Evolutionary conservation across 2,113 vertebrate species (phyloP), one percentile per base, ranked within the genome.

Genomic region (Callopanchax toddi): DNA sequence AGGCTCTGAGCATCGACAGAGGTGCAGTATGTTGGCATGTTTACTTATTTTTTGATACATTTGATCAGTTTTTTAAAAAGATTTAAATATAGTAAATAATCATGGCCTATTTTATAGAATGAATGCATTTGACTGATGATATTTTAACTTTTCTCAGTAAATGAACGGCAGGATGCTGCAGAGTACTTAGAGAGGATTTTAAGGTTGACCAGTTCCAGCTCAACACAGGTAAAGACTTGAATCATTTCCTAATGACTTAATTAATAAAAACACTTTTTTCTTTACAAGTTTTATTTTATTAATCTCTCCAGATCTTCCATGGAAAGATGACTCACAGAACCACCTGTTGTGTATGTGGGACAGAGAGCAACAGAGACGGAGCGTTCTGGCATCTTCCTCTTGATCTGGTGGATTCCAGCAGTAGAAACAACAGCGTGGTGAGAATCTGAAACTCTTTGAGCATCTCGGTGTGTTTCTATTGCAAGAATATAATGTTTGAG

Each of bases 141-240:
- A 21, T 68, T 20, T 29, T 0, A 3, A 15, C 0, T 0, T 0
- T 4, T 17, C 0, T 0, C 45, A 90, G 88, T 78, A 11, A 6
- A 3, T 49, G 66, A 86, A 49, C 83, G 89, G 21, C 73, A 57
- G 3, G 88, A 91, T 72, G 89, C 87, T 25, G 87, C 85, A 2
- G 86, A 91, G 44, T 90, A 74, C 48, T 82, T 78, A 16, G 78
- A 87, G 66, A 91, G 50, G 74, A 89, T 84, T 16, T 44, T 91
- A 49, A 70, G 48, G 21, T 23, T 34, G 53, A 59, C 68, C 21
- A 65, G 60, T 44, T 23, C 15, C 0, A 21, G 15, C 4, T 62
- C 60, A 16, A 79, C 82, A 13, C 0, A 82, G 83, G 90, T 82
- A 52, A 21, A 17, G 0, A 37, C 34, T 25, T 55, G n/a, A n/a